Conservation (phyloP, 2,797 vertebrate genomes). For the Sebastes jordani region DNA sequence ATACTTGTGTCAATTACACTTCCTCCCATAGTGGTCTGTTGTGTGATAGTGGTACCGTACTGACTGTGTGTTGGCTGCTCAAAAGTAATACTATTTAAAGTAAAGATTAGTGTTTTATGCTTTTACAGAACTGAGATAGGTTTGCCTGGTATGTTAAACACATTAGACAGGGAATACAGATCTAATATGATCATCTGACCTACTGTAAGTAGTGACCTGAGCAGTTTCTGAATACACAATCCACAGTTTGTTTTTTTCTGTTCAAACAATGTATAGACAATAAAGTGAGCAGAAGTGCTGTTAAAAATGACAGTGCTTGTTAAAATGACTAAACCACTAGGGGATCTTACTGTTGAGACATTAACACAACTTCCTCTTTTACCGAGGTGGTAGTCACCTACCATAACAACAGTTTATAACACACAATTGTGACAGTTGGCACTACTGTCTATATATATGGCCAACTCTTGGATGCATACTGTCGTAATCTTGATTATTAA, state of each 20-base stretch:
- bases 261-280: neutral
- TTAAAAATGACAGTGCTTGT: neutral
- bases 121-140: neutral
- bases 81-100: neutral
- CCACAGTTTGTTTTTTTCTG: neutral
- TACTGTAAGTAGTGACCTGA: neutral
- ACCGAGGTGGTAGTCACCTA: neutral
- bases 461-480: neutral
- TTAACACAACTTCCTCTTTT: constrained; percentile 44
- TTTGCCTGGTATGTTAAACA: neutral
- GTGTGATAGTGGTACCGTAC: neutral
- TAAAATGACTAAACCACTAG: neutral
- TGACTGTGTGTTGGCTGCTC: neutral
- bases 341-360: neutral
- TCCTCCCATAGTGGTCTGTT: constrained; percentile 33
- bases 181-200: neutral
- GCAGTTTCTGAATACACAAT: neutral
- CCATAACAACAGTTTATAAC: neutral
- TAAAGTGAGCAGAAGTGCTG: neutral
- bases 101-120: neutral
- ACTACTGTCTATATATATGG: neutral
- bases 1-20: constrained; percentile 30
- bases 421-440: neutral
- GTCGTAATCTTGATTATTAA: neutral
- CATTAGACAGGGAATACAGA: neutral